A percentile compares a stretch with the other conserved stretches of the same genome.
Evolutionary conservation across 2,113 vertebrate species (phyloP).

Genomic region (Capreolus pygargus): DNA sequence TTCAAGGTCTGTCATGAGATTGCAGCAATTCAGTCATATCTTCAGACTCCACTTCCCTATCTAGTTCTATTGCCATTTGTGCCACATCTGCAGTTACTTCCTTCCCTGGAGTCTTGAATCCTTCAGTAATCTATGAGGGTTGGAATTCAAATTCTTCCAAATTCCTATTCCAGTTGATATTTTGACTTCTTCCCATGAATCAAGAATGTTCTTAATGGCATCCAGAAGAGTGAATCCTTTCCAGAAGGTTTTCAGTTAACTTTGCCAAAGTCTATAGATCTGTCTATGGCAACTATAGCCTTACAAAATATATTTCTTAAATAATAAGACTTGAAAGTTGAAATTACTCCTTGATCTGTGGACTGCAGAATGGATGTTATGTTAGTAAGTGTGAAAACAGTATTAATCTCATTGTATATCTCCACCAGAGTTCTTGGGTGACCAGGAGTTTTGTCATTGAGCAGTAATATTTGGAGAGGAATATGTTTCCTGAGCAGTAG

Average conservation of each 20-base stretch:
- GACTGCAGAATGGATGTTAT: not conserved
- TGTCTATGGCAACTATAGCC: not conserved
- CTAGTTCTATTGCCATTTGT: not conserved
- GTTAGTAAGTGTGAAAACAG: not conserved
- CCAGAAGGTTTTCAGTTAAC: not conserved
- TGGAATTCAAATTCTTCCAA: not conserved
- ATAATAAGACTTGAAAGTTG: not conserved
- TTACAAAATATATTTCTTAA: not conserved
- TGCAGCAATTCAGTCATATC: not conserved
- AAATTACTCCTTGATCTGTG: not conserved
- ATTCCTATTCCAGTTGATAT: not conserved
- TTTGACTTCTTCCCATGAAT: not conserved
- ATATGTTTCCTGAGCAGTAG: not conserved
- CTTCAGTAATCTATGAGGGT: not conserved
- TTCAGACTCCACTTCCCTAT: not conserved
- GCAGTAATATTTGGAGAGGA: not conserved
- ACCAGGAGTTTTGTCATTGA: not conserved
- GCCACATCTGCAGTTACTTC: not conserved
- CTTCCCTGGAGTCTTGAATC: not conserved
- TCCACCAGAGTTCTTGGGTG: not conserved
- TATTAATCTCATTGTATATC: not conserved
- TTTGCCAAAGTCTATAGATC: not conserved
- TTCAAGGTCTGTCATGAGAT: not conserved
- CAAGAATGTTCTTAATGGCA: not conserved
- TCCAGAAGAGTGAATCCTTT: not conserved